These are phyloP conservation scores for Scaptomyza hsui DNA, from an alignment of 1,140 invertebrate species.

Conservation along the genomic window DNA sequence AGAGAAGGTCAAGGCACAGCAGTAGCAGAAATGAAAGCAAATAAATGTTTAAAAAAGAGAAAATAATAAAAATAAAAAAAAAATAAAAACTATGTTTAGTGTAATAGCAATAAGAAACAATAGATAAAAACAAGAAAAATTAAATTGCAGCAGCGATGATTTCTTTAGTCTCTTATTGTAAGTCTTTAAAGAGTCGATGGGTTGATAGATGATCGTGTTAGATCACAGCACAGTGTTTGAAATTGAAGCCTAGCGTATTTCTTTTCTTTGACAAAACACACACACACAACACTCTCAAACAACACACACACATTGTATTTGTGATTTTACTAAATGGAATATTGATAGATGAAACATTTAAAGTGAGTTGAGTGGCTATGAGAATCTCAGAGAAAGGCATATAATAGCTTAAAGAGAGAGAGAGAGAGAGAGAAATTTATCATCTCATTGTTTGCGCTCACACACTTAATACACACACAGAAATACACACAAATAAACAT, in stretches of 20 bases:
- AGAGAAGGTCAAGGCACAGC: background rate
- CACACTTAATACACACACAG: conserved; percentile 17
- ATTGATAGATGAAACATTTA: conserved; percentile 32
- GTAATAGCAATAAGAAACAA: conserved; percentile 28
- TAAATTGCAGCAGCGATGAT: conserved; percentile 27
- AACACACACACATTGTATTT: conserved; percentile 67
- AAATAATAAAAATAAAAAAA: conserved; percentile 2
- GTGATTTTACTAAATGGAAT: conserved; percentile 63
- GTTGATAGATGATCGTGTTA: conserved; percentile 19
- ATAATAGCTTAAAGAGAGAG: background rate
- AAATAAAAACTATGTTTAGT: conserved; percentile 54
- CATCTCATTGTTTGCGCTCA: conserved; percentile 11
- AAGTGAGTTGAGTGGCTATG: conserved; percentile 8
- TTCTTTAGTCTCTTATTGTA: conserved; percentile 62
- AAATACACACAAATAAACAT: conserved; percentile 59
- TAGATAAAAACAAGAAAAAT: conserved; percentile 12
- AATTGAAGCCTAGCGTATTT: conserved; percentile 60
- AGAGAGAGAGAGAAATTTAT: conserved; percentile 1
- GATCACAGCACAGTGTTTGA: conserved; percentile 35
- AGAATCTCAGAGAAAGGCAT: conserved; percentile 19
- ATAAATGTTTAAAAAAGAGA: conserved; percentile 15
- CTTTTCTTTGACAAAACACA: conserved; percentile 51
- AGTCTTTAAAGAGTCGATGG: conserved; percentile 52
- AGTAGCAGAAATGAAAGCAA: conserved; percentile 34
- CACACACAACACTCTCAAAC: conserved; percentile 43